Percentiles rank a stretch among this genome's conserved stretches.
These are phyloP conservation scores for Turritopsis rubra DNA, from an alignment of 30 jellyfish, hydroid and myxozoan species.

Conservation along the genomic window DNA sequence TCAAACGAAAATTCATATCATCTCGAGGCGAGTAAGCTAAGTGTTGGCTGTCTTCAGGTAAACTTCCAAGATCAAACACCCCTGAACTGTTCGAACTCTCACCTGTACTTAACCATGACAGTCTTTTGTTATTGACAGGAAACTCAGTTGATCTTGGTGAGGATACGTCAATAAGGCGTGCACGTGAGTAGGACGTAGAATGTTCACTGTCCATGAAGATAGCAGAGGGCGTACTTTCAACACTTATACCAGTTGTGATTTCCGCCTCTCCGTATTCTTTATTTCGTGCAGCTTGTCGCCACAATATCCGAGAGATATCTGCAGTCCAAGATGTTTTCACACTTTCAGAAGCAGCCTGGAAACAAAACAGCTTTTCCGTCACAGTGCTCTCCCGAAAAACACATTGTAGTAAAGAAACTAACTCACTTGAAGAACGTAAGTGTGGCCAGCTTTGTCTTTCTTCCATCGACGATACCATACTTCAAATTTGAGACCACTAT, in stretches of 20 bases:
- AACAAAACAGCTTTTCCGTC: neutral
- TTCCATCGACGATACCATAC: constrained; percentile 97
- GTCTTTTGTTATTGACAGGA: constrained; percentile 40
- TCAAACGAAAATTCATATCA: neutral
- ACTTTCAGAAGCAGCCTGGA: constrained; percentile 54
- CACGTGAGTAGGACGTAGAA: constrained; percentile 18
- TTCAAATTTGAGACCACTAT: constrained; percentile 73
- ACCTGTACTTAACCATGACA: constrained; percentile 74
- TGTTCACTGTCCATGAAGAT: constrained; percentile 44
- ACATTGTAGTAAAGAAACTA: neutral
- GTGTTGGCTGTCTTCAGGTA: constrained; percentile 29
- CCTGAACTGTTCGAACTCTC: constrained; percentile 88
- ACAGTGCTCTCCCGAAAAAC: neutral
- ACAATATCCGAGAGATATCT: constrained; percentile 57
- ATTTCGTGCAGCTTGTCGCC: constrained; percentile 73
- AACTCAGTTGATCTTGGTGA: constrained; percentile 27
- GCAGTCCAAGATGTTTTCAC: constrained; percentile 70
- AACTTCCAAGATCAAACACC: constrained; percentile 58
- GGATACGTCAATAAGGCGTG: constrained; percentile 27
- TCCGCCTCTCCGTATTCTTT: constrained; percentile 86
- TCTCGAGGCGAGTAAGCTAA: constrained; percentile 23
- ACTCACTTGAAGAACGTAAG: constrained; percentile 73
- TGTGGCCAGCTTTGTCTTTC: constrained; percentile 50
- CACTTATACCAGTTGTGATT: constrained; percentile 87
- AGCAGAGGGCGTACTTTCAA: constrained; percentile 87